Conservation (phyloP, 2,797 vertebrate species). For the Diceros bicornis region DNA sequence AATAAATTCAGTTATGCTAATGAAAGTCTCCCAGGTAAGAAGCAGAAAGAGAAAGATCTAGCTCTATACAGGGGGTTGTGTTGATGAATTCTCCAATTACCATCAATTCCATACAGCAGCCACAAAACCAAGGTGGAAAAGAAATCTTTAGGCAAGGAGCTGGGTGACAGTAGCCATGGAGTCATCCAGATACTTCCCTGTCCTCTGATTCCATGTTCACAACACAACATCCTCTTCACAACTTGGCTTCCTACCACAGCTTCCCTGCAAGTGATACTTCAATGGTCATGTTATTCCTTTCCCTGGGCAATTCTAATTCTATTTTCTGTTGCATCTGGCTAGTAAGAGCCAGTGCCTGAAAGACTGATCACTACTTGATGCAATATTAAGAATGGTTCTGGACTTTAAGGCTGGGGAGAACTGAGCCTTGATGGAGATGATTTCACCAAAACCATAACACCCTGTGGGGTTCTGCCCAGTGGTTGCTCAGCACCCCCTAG, state of each 20-base stretch:
- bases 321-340: neutral
- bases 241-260: neutral
- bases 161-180: too few relatives aligned
- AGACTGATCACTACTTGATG: neutral
- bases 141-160: neutral
- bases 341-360: neutral
- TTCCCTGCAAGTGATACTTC: neutral
- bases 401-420: neutral
- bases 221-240: fast-evolving
- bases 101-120: fast-evolving
- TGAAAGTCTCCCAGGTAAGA: neutral
- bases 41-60: neutral
- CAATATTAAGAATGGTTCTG: neutral
- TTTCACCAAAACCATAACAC: neutral
- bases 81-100: neutral
- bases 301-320: neutral
- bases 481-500: neutral
- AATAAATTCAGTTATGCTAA: neutral
- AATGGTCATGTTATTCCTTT: neutral
- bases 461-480: neutral
- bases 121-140: fast-evolving
- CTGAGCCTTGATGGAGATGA: neutral
- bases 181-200: neutral
- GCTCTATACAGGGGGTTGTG: fast-evolving
- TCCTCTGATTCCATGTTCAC: neutral